Percentiles rank a stretch among this genome's conserved stretches.
These are phyloP conservation scores for Tympanoctomys barrerae DNA, from an alignment of 2,797 vertebrate species.

Conservation along the genomic window DNA sequence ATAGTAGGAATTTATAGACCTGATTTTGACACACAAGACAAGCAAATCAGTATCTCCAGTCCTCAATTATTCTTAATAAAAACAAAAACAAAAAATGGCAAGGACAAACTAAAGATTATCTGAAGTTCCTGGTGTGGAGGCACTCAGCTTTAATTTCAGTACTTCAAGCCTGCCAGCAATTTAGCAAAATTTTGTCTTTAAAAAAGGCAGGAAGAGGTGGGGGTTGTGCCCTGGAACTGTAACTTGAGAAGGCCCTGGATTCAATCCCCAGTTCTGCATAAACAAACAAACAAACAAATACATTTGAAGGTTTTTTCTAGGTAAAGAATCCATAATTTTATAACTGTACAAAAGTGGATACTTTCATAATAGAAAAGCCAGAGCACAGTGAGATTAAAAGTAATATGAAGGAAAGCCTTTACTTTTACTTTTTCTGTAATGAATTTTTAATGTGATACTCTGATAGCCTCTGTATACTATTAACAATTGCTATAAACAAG, in stretches of 20 bases:
- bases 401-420: neutral
- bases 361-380: slow-evolving; percentile 51
- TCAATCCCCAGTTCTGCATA: neutral
- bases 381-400: slow-evolving; percentile 30
- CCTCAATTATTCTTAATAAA: neutral
- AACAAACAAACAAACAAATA: neutral
- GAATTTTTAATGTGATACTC: slow-evolving; percentile 54
- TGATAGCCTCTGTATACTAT: neutral
- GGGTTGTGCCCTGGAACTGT: too few relatives aligned
- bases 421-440: slow-evolving; percentile 22
- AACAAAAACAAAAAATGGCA: neutral
- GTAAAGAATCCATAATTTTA: slow-evolving; percentile 43
- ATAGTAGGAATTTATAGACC: slow-evolving; percentile 6
- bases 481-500: slow-evolving; percentile 32
- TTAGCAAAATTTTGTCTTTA: neutral
- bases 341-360: neutral
- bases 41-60: slow-evolving; percentile 13
- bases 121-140: neutral
- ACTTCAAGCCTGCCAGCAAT: neutral
- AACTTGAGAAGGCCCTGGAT: neutral
- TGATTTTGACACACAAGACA: neutral
- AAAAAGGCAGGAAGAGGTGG: neutral
- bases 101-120: slow-evolving; percentile 50
- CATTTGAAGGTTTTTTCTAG: slow-evolving; percentile 26
- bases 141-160: neutral